A percentile compares a stretch with the other conserved stretches of the same genome.
phyloP scores from a whole-genome alignment of 2,113 vertebrate genomes.

The Odontophorus gujanensis region DNA sequence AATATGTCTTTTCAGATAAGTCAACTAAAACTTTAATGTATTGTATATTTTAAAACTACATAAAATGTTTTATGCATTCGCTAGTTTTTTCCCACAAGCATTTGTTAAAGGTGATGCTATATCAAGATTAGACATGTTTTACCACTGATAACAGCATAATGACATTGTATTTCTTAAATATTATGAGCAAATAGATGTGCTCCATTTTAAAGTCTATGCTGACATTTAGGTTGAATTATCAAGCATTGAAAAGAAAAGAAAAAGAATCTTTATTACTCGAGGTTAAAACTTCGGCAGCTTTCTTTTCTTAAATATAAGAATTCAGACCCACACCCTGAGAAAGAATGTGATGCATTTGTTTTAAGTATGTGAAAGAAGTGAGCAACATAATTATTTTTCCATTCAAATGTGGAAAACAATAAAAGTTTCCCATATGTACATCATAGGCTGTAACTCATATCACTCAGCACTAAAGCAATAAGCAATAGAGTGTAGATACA shows the following conservation, averaged over 20 bases:
- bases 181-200: slow-evolving; percentile 69
- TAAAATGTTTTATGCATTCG: slow-evolving; percentile 81
- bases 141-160: slow-evolving; percentile 74
- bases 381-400: slow-evolving; percentile 76
- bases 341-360: slow-evolving; percentile 75
- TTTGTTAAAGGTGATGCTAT: slow-evolving; percentile 77
- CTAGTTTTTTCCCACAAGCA: slow-evolving; percentile 66
- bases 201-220: slow-evolving; percentile 70
- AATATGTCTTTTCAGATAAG: slow-evolving; percentile 85
- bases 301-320: slow-evolving; percentile 51
- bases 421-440: slow-evolving; percentile 71
- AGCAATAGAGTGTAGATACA: slow-evolving; percentile 66
- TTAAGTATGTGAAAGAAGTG: slow-evolving; percentile 70
- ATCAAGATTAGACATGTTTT: slow-evolving; percentile 79
- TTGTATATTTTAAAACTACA: slow-evolving; percentile 83
- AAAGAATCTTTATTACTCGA: slow-evolving; percentile 41
- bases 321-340: slow-evolving; percentile 70
- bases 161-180: slow-evolving; percentile 77
- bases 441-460: slow-evolving; percentile 68
- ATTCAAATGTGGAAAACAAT: slow-evolving; percentile 77
- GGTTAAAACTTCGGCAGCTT: slow-evolving; percentile 71
- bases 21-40: slow-evolving; percentile 84
- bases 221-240: slow-evolving; percentile 73
- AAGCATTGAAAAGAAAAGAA: slow-evolving; percentile 50
- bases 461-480: slow-evolving; percentile 67